These are phyloP conservation scores for Epistrophella euchroma DNA, from an alignment of 2,888 invertebrate genomes.

Conservation along the genomic window DNA sequence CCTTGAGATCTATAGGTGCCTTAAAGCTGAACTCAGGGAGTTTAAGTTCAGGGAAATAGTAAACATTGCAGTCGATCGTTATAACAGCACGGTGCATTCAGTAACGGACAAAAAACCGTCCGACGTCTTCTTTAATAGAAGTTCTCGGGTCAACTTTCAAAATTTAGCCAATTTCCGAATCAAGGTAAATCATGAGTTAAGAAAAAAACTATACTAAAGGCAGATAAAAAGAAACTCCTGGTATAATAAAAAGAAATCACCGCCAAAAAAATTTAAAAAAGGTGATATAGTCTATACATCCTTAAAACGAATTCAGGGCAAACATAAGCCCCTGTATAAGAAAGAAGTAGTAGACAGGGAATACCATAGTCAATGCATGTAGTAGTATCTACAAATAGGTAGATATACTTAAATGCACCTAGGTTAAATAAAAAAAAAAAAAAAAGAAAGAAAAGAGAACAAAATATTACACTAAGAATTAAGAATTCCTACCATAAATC, in stretches of 20 bases:
- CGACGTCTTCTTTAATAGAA: constrained; percentile 70
- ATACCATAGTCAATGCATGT: too few species aligned
- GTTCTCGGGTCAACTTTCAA: too few species aligned
- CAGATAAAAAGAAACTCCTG: background rate
- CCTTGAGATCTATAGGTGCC: constrained; percentile 59
- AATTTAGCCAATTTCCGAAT: constrained; percentile 7
- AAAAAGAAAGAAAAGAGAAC: too few species aligned
- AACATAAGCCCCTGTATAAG: too few species aligned
- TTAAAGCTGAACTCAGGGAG: constrained; percentile 36
- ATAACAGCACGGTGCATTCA: constrained; percentile 73
- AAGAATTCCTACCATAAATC: too few species aligned
- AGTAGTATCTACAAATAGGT: too few species aligned
- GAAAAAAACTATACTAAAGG: background rate
- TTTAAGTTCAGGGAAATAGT: constrained; percentile 39
- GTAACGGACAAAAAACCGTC: constrained; percentile 61
- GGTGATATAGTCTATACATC: too few species aligned
- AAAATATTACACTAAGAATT: too few species aligned
- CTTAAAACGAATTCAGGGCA: too few species aligned
- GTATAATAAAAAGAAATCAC: background rate
- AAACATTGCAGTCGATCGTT: constrained; percentile 63
- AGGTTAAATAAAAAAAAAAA: too few species aligned
- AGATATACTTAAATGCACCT: too few species aligned
- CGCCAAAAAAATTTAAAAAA: background rate
- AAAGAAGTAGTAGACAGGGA: too few species aligned
- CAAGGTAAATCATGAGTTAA: constrained; percentile 16